Base-by-base conservation (phyloP, 2,888 invertebrate genomes). In the Drosophila koepferae region DNA sequence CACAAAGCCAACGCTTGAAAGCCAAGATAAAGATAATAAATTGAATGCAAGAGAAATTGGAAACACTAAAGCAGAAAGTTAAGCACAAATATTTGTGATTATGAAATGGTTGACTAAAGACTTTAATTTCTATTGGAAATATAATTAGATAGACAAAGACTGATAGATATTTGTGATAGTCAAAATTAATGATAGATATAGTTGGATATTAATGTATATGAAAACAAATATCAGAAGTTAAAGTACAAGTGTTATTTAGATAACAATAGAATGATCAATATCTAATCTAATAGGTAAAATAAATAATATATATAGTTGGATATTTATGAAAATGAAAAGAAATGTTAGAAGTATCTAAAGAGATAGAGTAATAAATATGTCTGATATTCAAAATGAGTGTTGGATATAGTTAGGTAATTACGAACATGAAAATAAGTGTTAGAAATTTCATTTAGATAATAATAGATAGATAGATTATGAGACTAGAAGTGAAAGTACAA, bases 41-140 rank as follows among this genome's bases (percentile, higher is more conserved):
- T 48, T 16, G 28, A 34, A 18, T 34, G 18, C 34, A 6, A 34
- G 51, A 5, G 40, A 66, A 65, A 40, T 41, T 5, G 1, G 46
- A 14, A 53, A 12, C 34, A 43, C 16, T 14, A 20, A 23, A 51
- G 16, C n/a, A 23, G 12, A 63, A 55, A 56, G 23, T 23, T 2
- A 40, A 3, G 28, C 28, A 49, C 20, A 48, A 41, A 56, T 18
- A 38, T 41, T 23, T n/a, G 18, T 3, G 41, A 38, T 31, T 12
- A 58, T 28, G 65, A 54, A 31, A 64, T 49, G 40, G 6, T 36
- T 54, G 46, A 49, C 9, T 10, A 20, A 20, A 1, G 44, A 20
- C 5, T 44, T 43, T 2, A 12, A 2, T 20, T 28, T 8, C 8
- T 23, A 28, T 58, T 63, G 14, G n/a, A 40, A 23, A 23, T 49